These are phyloP conservation scores for Ptilodon capucinus DNA, from an alignment of 2,888 invertebrate genomes.

Conservation along the genomic window DNA sequence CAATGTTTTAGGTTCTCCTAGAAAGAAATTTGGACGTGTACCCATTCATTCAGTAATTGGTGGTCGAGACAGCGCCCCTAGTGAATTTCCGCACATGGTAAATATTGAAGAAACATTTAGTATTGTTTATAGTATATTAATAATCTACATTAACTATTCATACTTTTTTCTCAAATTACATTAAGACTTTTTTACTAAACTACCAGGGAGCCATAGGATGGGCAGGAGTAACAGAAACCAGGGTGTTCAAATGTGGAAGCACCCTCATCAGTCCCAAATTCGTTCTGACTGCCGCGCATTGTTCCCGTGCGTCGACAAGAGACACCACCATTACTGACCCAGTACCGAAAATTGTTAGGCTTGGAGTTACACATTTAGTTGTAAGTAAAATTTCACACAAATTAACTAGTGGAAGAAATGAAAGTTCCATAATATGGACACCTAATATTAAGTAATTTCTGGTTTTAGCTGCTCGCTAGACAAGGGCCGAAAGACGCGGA, in stretches of 20 bases:
- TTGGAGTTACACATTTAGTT: constrained; percentile 53
- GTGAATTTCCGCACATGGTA: constrained; percentile 66
- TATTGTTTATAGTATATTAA: no score
- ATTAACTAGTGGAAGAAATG: no score
- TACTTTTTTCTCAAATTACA: no score
- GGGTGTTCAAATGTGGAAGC: constrained; percentile 83
- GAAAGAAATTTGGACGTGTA: not conserved
- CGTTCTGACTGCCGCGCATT: constrained; percentile 88
- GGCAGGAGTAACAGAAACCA: constrained; percentile 42
- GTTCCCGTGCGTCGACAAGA: constrained; percentile 51
- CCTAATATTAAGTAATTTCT: no score
- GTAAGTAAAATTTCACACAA: constrained; percentile 32
- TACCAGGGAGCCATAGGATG: constrained; percentile 63
- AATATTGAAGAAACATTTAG: constrained; percentile 1
- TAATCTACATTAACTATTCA: no score
- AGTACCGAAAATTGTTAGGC: constrained; percentile 51
- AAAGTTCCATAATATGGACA: no score
- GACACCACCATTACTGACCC: constrained; percentile 42
- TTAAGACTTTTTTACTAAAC: not conserved
- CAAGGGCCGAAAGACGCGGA: constrained; percentile 29
- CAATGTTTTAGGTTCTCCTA: no score
- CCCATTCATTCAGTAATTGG: constrained; percentile 29
- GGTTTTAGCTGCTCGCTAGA: constrained; percentile 7
- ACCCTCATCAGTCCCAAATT: constrained; percentile 84
- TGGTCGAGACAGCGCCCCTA: constrained; percentile 38